These are phyloP conservation scores for Sebastolobus alascanus DNA, from an alignment of 2,797 vertebrate genomes.

Conservation along the genomic window DNA sequence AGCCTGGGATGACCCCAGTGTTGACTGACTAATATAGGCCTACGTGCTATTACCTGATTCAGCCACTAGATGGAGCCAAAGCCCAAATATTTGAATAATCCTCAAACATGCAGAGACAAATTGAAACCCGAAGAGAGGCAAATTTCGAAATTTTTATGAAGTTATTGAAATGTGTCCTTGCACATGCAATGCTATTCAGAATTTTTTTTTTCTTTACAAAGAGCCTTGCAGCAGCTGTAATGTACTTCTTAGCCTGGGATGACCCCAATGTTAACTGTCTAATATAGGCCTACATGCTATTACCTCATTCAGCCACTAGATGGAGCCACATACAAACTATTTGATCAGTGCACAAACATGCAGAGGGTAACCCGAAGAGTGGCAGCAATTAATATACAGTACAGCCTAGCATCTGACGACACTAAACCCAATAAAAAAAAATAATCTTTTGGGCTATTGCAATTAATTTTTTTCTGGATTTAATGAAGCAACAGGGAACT, in stretches of 20 bases:
- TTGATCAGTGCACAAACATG: no score
- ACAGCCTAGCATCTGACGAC: not conserved
- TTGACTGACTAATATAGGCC: no score
- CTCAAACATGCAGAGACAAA: no score
- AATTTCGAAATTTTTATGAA: no score
- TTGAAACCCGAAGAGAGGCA: not conserved
- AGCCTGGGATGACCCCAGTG: not conserved
- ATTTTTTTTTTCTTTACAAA: not conserved
- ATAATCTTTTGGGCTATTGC: fast-evolving
- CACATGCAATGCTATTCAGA: not conserved
- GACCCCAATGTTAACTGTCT: not conserved
- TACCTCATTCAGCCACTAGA: not conserved
- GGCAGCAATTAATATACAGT: not conserved
- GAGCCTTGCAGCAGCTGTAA: not conserved
- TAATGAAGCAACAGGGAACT: not conserved
- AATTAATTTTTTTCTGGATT: not conserved
- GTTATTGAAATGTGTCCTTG: not conserved
- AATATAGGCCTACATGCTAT: not conserved
- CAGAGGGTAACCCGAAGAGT: not conserved
- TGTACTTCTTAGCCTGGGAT: not conserved
- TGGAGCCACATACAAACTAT: not conserved
- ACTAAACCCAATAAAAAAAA: not conserved
- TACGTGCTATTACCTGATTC: not conserved
- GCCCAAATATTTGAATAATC: not conserved
- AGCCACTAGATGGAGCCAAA: slow-evolving; percentile 1